phyloP scores from a whole-genome alignment of 2,888 invertebrate species.

The Eristalis pertinax region DNA sequence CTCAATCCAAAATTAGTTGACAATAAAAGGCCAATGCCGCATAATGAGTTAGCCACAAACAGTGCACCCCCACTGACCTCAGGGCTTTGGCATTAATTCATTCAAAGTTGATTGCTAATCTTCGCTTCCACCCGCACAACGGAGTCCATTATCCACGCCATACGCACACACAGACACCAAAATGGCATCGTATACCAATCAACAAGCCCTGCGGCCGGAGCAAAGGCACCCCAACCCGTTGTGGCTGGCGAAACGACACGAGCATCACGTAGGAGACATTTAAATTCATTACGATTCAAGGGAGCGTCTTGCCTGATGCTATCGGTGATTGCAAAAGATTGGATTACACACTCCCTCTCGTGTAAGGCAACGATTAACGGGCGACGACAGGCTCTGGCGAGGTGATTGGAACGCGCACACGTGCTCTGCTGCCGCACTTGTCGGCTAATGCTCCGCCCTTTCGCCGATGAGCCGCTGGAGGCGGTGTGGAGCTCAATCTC shows the following conservation, averaged over 20 bases:
- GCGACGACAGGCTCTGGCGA: not conserved
- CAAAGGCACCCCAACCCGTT: not conserved
- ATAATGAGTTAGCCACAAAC: not conserved
- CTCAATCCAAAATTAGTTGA: not conserved
- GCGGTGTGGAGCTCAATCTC: not conserved
- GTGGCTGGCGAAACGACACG: not conserved
- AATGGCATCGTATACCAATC: slow-evolving; percentile 4
- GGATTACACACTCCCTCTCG: slow-evolving; percentile 20
- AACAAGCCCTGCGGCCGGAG: not conserved
- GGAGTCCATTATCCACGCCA: slow-evolving; percentile 14
- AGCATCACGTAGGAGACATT: slow-evolving; percentile 30
- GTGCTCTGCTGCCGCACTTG: too few relatives aligned
- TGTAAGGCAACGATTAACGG: slow-evolving; percentile 28
- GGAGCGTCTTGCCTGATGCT: slow-evolving; percentile 5
- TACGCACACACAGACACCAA: too few relatives aligned
- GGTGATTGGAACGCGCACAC: slow-evolving; percentile 5
- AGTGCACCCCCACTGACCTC: not conserved
- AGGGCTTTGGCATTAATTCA: not conserved
- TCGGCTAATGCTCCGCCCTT: not conserved
- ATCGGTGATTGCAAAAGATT: slow-evolving; percentile 28
- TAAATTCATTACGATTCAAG: slow-evolving; percentile 42
- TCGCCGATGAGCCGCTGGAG: not conserved
- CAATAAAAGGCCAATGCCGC: not conserved
- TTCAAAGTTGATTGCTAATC: not conserved
- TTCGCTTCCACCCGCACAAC: slow-evolving; percentile 2